Evolutionary conservation across 1,140 invertebrate genomes (phyloP).

Genomic region (Tetragnatha versicolor): DNA sequence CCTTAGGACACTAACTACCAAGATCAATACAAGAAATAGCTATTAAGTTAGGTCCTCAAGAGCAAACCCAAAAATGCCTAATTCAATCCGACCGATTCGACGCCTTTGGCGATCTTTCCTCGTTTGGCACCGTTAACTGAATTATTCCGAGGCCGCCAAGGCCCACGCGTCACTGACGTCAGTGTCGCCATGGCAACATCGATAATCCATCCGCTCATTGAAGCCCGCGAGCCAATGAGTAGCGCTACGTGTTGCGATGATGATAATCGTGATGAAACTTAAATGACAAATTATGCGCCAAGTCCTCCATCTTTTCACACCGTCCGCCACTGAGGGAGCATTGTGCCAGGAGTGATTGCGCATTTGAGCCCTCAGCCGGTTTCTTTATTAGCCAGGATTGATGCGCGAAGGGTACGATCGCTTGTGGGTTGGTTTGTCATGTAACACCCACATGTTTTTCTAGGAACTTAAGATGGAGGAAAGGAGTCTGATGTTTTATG

Average conservation of each 20-base stretch:
- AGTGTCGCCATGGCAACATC: conserved; percentile 45
- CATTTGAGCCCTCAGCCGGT: too few relatives aligned
- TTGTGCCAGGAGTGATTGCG: too few relatives aligned
- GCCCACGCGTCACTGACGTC: conserved; percentile 41
- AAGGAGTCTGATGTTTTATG: too few relatives aligned
- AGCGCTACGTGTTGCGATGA: conserved; percentile 22
- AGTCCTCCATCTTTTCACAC: conserved; percentile 36
- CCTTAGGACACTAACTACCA: background rate
- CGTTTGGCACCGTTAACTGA: conserved; percentile 34
- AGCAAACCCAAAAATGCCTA: conserved; percentile 33
- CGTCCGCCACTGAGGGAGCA: too few relatives aligned
- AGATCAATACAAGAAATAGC: background rate
- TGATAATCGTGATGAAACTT: conserved; percentile 29
- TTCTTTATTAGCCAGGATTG: background rate
- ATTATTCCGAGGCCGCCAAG: conserved; percentile 37
- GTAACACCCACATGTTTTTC: too few relatives aligned
- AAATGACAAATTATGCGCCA: conserved; percentile 41
- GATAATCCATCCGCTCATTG: conserved; percentile 51
- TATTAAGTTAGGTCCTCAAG: background rate
- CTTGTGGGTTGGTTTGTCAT: too few relatives aligned
- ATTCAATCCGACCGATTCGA: conserved; percentile 16
- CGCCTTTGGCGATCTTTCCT: conserved; percentile 39
- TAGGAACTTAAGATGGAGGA: too few relatives aligned
- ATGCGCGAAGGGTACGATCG: too few relatives aligned
- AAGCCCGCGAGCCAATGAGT: conserved; percentile 45